These are phyloP conservation scores for Orgyia antiqua DNA, from an alignment of 2,888 invertebrate genomes.

Conservation along the genomic window DNA sequence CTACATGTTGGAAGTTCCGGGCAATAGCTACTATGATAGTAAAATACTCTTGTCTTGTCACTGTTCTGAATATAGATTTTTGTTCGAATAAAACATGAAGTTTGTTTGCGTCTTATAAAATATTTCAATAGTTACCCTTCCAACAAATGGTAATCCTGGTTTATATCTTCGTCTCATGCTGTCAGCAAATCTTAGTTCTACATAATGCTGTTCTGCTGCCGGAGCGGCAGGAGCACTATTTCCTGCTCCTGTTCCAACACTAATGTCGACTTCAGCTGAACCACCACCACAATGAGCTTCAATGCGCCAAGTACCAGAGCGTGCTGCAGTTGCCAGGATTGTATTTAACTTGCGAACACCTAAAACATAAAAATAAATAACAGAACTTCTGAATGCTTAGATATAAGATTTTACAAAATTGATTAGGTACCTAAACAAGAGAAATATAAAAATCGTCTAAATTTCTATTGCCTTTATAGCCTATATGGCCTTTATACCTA, in stretches of 20 bases:
- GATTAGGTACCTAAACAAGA: too few relatives aligned
- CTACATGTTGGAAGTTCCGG: too few relatives aligned
- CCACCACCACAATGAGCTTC: slow-evolving; percentile 73
- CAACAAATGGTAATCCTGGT: slow-evolving; percentile 81
- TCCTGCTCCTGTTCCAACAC: slow-evolving; percentile 62
- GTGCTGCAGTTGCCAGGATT: slow-evolving; percentile 74
- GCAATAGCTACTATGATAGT: too few relatives aligned
- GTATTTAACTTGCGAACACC: slow-evolving; percentile 79
- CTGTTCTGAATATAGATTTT: too few relatives aligned
- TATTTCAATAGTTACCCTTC: slow-evolving; percentile 63
- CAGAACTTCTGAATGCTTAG: too few relatives aligned
- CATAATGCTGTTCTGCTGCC: slow-evolving; percentile 82
- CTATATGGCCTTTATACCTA: too few relatives aligned
- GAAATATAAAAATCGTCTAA: too few relatives aligned
- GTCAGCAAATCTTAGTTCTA: slow-evolving; percentile 80
- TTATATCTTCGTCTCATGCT: slow-evolving; percentile 82
- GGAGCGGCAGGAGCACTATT: slow-evolving; percentile 75
- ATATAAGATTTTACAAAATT: too few relatives aligned
- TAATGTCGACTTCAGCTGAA: slow-evolving; percentile 75
- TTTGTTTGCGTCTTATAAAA: too few relatives aligned
- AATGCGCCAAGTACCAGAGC: slow-evolving; percentile 78
- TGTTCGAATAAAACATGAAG: too few relatives aligned
- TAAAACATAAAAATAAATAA: slow-evolving; percentile 36
- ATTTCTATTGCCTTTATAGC: too few relatives aligned
- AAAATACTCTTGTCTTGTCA: too few relatives aligned